Evolutionary conservation across 1,140 invertebrate genomes (phyloP), one percentile per base, ranked within the genome.

Genomic region (Orius insidiosus): DNA sequence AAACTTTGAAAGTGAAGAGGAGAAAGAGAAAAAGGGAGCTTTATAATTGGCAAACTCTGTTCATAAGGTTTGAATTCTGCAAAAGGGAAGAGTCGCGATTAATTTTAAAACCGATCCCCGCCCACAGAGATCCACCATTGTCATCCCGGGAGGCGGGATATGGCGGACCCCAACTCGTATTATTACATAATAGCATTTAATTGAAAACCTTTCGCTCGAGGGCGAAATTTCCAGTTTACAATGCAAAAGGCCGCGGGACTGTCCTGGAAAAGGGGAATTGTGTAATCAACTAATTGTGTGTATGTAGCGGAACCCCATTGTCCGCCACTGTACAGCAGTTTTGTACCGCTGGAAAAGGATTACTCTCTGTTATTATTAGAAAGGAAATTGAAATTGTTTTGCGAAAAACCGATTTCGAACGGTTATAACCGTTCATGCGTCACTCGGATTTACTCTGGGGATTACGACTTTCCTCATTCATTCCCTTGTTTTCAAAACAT

Each of bases 261-360:
- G 11, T 18, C 38, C 18, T 4, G 15, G 38, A 18, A 39, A 47
- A 38, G 36, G 19, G 36, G 36, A 38, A 39, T 19, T 47, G 46
- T 47, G 46, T 47, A 47, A 47, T 47, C 46, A 47, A 47, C 46
- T 47, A 47, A 47, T 47, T 47, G 46, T 38, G 46, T 47, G 37
- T 37, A 38, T 15, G 18, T 18, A 40, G 18, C 11, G 38, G 15
- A 18, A n/a, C n/a, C n/a, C 24, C 24, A 24, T 24, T 24, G 24
- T 24, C 24, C 24, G 24, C 3, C 24, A 7, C 24, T 24, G 24
- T 24, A 7, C 3, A 24, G 24, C 24, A 24, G 24, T 24, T 24
- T 24, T 24, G 24, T 24, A 24, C 24, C 24, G 3, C 24, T 7
- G 3, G 24, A 24, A 24, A 24, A 24, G 24, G 24, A 24, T 24